Percentiles rank a stretch among this genome's conserved stretches.
phyloP scores from a whole-genome alignment of 2,797 vertebrate genomes.

The Anguilla megastoma region DNA sequence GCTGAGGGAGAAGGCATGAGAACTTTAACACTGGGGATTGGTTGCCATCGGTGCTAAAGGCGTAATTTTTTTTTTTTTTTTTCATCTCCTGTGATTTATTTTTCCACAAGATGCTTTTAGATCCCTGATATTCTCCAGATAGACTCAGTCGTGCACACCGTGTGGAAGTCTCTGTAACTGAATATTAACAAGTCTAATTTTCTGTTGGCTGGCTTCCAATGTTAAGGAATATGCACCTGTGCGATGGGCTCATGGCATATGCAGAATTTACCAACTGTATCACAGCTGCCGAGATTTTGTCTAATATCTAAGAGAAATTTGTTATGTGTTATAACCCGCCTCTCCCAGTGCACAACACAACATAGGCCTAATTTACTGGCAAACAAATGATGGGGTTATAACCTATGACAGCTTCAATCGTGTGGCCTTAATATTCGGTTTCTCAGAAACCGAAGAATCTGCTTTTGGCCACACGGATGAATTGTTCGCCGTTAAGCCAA shows the following conservation, averaged over 20 bases:
- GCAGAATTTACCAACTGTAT: not conserved
- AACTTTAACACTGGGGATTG: conserved; percentile 45
- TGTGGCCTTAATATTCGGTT: conserved; percentile 2
- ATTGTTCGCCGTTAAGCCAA: conserved; percentile 45
- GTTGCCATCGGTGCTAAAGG: conserved; percentile 40
- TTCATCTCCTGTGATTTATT: conserved; percentile 44
- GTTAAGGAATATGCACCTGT: not conserved
- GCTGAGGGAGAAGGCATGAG: conserved; percentile 52
- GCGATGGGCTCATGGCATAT: not conserved
- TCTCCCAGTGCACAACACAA: not conserved
- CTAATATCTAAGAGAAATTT: not conserved
- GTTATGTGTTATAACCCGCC: not conserved
- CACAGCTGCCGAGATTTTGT: not conserved
- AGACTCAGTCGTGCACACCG: not conserved
- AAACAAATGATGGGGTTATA: not conserved
- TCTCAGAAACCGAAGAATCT: conserved; percentile 28
- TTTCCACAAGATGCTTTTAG: conserved; percentile 15
- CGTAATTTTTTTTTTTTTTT: conserved; percentile 48
- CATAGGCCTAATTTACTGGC: not conserved
- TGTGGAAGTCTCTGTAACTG: not conserved
- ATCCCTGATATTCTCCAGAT: conserved; percentile 4
- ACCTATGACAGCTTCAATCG: not conserved
- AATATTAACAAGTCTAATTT: not conserved
- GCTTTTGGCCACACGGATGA: conserved; percentile 31
- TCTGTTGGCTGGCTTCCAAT: not conserved